Evolutionary conservation across 2,797 vertebrate genomes (phyloP).

Genomic region (Sebastes dallii): DNA sequence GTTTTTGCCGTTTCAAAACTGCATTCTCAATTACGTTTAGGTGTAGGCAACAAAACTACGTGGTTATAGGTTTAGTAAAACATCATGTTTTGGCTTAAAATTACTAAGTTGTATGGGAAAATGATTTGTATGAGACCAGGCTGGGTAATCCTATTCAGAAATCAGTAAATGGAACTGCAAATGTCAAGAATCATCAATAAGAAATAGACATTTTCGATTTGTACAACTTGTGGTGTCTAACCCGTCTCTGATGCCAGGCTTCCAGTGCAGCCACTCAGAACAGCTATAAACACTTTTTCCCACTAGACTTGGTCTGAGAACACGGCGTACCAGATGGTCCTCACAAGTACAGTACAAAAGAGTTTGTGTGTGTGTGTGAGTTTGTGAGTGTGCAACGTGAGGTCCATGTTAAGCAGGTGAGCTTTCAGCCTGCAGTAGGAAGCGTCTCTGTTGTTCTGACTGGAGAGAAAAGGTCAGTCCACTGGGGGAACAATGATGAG

Average conservation of each 20-base stretch:
- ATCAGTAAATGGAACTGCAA: background rate
- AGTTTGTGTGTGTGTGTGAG: background rate
- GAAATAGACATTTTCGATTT: background rate
- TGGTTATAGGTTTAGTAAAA: background rate
- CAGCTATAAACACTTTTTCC: background rate
- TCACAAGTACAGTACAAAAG: background rate
- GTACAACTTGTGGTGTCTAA: background rate
- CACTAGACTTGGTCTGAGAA: background rate
- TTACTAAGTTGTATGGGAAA: background rate
- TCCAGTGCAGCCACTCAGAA: background rate
- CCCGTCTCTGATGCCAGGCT: background rate
- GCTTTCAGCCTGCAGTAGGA: background rate
- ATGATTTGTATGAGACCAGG: background rate
- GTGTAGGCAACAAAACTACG: background rate
- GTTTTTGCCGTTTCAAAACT: background rate
- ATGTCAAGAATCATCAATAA: background rate
- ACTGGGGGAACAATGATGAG: background rate
- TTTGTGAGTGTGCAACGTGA: constrained; percentile 18
- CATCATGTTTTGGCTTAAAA: background rate
- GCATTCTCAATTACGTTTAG: background rate
- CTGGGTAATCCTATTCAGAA: background rate
- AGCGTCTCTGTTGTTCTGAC: constrained; percentile 5
- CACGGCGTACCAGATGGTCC: background rate
- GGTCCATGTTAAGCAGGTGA: constrained; percentile 25
- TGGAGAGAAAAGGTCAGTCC: constrained; percentile 22